A percentile compares a stretch with the other conserved stretches of the same genome.
phyloP scores from a whole-genome alignment of 1,140 invertebrate species.

The Zaprionus nigranus region DNA sequence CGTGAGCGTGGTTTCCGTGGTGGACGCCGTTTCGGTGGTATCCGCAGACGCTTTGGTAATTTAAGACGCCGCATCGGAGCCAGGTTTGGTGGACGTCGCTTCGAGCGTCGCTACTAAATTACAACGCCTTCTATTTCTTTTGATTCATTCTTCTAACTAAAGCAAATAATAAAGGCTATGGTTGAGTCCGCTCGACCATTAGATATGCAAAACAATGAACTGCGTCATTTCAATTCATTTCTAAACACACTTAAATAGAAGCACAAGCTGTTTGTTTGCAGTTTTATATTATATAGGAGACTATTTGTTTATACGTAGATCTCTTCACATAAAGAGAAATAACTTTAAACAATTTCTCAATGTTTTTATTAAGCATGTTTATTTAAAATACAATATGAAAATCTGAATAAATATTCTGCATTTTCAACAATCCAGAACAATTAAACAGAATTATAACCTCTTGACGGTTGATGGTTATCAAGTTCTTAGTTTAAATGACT shows the following conservation, averaged over 20 bases:
- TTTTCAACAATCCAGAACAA: no score
- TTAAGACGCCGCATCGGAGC: not conserved
- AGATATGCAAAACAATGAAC: not conserved
- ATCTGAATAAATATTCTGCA: no score
- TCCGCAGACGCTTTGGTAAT: not conserved
- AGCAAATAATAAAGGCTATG: not conserved
- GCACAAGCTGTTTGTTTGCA: no score
- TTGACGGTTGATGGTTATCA: no score
- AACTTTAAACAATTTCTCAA: no score
- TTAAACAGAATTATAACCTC: no score
- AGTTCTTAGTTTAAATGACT: no score
- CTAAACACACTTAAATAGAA: not conserved
- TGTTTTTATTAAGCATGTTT: no score
- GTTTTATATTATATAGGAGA: no score
- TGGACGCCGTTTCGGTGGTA: not conserved
- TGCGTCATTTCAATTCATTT: not conserved
- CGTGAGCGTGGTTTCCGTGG: not conserved
- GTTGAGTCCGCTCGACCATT: not conserved
- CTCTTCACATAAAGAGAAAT: no score
- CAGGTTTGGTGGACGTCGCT: not conserved
- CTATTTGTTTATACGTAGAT: no score
- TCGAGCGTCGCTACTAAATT: not conserved
- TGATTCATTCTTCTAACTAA: not conserved
- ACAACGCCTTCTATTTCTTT: not conserved
- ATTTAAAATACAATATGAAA: no score